Evolutionary conservation across 2,113 vertebrate species (phyloP), one percentile per base, ranked within the genome.

Genomic region (Pyrgilauda ruficollis): DNA sequence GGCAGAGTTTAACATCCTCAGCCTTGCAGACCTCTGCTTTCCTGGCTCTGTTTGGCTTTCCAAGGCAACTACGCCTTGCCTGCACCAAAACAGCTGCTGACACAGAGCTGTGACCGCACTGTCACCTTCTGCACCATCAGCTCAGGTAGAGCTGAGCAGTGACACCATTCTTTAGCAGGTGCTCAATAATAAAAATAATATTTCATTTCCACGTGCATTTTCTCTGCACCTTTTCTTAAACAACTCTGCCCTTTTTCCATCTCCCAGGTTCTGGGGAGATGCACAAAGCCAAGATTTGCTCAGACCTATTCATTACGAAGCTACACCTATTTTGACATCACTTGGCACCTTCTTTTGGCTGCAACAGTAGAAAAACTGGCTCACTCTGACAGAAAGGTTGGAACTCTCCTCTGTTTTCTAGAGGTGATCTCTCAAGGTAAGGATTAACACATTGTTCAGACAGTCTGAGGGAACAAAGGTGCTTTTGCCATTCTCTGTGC

Each of bases 351-450:
- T 56, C 83, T 69, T 91, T 87, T 95, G 94, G 91, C 95, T 50
- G 66, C 74, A 93, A 70, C 89, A 96, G 84, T 76, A 96, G 95
- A 94, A 95, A 96, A 96, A 96, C 93, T 87, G 93, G 94, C 94
- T 94, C 17, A 33, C 0, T 0, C 39, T 35, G 70, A 49, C 62
- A 73, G 81, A 47, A 68, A 35, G 62, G 20, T 10, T 89, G 79
- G 74, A 96, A 87, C 28, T 27, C 53, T 95, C 31, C 89, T 53
- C 74, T 93, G 46, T 94, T 92, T 95, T 97, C 93, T 73, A 73
- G 77, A 93, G 69, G 53, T 91, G 84, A 91, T 87, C 62, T 91
- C 87, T 89, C 81, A 87, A 83, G 90, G 87, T 85, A 68, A 82
- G 77, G 86, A 79, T 94, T 95, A 94, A 79, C 39, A 72, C 76